These are phyloP conservation scores for Siniperca obscura DNA, from an alignment of 2,797 vertebrate genomes.

Conservation along the genomic window DNA sequence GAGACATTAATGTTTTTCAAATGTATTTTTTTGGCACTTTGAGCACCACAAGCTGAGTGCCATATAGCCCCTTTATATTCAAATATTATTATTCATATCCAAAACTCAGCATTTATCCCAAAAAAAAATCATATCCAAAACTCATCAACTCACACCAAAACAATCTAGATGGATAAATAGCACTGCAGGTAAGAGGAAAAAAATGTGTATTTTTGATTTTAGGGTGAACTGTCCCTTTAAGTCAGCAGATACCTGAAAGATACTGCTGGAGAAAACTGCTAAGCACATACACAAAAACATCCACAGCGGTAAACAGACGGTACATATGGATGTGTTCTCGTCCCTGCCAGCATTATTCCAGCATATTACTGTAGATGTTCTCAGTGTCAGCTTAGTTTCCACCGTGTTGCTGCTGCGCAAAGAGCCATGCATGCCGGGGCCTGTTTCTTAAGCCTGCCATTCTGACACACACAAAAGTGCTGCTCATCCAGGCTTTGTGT, in stretches of 20 bases:
- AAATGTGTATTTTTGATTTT: no score
- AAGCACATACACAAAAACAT: background rate
- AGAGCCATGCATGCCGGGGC: constrained; percentile 76
- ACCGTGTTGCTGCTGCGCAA: constrained; percentile 67
- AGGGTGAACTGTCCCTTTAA: background rate
- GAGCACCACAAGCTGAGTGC: no score
- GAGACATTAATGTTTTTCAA: no score
- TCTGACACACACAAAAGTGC: constrained; percentile 81
- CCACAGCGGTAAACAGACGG: constrained; percentile 14
- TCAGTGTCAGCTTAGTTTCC: constrained; percentile 79
- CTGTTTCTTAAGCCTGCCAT: constrained; percentile 78
- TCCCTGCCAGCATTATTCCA: constrained; percentile 66
- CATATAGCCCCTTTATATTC: no score
- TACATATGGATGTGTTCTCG: constrained; percentile 34
- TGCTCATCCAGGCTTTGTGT: constrained; percentile 86
- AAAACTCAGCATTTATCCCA: no score
- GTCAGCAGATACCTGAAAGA: constrained; percentile 48
- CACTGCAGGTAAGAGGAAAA: no score
- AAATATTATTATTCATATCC: no score
- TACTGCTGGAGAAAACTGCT: constrained; percentile 9
- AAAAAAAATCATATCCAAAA: no score
- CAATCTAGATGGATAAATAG: no score
- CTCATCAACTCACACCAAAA: no score
- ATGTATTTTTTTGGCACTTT: no score
- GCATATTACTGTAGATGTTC: constrained; percentile 69